Percentiles rank a stretch among this genome's conserved stretches.
These are phyloP conservation scores for Eurypyga helias DNA, from an alignment of 2,113 vertebrate species.

Conservation along the genomic window DNA sequence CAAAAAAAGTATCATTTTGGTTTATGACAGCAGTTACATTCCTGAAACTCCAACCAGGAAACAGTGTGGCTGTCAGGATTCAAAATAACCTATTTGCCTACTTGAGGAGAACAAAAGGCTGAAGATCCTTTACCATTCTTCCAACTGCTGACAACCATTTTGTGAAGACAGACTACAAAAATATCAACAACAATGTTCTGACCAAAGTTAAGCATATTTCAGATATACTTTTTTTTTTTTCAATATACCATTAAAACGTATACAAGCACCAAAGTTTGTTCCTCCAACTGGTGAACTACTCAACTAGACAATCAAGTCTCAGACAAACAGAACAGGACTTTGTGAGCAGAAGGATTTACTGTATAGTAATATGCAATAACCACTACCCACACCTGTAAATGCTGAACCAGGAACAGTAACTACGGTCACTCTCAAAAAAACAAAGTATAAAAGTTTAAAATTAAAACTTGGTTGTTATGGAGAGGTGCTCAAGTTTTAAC, in stretches of 20 bases:
- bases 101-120: not conserved
- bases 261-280: not conserved
- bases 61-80: not conserved
- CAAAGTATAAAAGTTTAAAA: not conserved
- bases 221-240: not conserved
- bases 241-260: not conserved
- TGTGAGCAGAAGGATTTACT: not conserved
- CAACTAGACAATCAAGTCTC: not conserved
- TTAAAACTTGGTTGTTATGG: not conserved
- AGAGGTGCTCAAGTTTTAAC: not conserved
- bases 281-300: not conserved
- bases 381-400: not conserved
- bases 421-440: not conserved
- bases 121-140: not conserved
- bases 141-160: not conserved
- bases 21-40: not conserved
- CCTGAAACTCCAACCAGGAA: not conserved
- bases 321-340: not conserved
- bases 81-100: not conserved
- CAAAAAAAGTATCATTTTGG: not conserved
- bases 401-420: not conserved
- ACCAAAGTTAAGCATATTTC: accelerated
- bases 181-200: not conserved
- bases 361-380: accelerated
- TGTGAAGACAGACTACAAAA: not conserved